Percentiles rank a stretch among this genome's conserved stretches.
Evolutionary conservation across 2,113 vertebrate species (phyloP).

Genomic region (Edolisoma coerulescens): DNA sequence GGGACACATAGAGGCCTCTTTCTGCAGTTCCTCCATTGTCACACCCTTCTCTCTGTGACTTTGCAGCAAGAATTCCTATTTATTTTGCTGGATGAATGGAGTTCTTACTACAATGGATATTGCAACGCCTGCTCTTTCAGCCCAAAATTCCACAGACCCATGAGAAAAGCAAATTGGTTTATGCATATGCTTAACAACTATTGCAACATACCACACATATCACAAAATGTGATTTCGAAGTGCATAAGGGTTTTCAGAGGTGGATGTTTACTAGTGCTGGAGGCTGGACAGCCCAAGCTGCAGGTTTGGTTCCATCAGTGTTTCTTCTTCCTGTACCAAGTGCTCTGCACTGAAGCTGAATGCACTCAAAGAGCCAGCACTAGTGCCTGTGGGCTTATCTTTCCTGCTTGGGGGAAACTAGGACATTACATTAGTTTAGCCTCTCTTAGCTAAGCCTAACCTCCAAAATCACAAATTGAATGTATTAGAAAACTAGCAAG

Average conservation of each 20-base stretch:
- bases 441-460: not conserved
- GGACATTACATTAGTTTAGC: not conserved
- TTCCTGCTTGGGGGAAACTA: not conserved
- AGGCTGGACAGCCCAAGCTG: not conserved
- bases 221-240: not conserved
- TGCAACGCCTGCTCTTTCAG: not conserved
- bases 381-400: not conserved
- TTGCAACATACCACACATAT: not conserved
- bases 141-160: not conserved
- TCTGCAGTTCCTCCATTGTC: not conserved
- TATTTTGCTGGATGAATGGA: not conserved
- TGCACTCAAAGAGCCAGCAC: not conserved
- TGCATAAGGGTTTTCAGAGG: not conserved
- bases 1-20: not conserved
- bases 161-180: not conserved
- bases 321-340: not conserved
- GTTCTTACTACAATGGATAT: fast-evolving
- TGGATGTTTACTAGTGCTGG: not conserved
- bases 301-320: no score
- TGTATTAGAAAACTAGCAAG: not conserved
- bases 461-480: not conserved
- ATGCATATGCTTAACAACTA: not conserved
- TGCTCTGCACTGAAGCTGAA: not conserved
- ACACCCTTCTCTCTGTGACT: not conserved
- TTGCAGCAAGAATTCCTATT: not conserved